Evolutionary conservation across 1,140 invertebrate genomes (phyloP).

Genomic region (Eurosta solidaginis): DNA sequence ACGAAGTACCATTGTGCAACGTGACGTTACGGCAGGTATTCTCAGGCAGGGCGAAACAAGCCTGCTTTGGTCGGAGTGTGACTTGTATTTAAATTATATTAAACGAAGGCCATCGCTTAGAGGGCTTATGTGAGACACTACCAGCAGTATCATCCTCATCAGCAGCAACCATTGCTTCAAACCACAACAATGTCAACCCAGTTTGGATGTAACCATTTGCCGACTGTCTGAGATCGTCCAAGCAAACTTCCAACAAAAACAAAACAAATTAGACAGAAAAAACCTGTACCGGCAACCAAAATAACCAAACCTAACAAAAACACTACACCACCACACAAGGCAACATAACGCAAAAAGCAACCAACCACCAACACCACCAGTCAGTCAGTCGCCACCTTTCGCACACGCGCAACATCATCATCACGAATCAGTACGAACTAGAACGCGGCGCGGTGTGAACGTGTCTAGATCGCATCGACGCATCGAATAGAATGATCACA

Average conservation of each 20-base stretch:
- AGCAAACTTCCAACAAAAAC: constrained; percentile 7
- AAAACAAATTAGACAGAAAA: not conserved
- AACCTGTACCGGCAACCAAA: too few species aligned
- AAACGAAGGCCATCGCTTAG: too few species aligned
- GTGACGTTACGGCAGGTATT: too few species aligned
- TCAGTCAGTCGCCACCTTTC: constrained; percentile 5
- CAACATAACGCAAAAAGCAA: not conserved
- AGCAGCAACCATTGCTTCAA: not conserved
- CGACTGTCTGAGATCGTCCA: constrained; percentile 11
- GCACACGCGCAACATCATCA: not conserved
- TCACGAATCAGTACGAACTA: constrained; percentile 3
- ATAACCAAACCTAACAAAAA: too few species aligned
- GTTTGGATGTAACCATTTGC: not conserved
- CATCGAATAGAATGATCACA: not conserved
- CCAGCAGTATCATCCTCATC: not conserved
- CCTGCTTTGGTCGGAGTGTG: too few species aligned
- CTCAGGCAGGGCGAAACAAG: too few species aligned
- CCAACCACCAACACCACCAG: not conserved
- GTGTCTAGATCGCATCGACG: constrained; percentile 4
- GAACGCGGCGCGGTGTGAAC: not conserved
- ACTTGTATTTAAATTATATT: too few species aligned
- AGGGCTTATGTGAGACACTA: not conserved
- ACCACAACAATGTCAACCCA: not conserved
- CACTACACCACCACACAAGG: too few species aligned
- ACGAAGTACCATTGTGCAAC: too few species aligned